Conservation (phyloP, 2,888 invertebrate genomes). For the Tineola bisselliella region DNA sequence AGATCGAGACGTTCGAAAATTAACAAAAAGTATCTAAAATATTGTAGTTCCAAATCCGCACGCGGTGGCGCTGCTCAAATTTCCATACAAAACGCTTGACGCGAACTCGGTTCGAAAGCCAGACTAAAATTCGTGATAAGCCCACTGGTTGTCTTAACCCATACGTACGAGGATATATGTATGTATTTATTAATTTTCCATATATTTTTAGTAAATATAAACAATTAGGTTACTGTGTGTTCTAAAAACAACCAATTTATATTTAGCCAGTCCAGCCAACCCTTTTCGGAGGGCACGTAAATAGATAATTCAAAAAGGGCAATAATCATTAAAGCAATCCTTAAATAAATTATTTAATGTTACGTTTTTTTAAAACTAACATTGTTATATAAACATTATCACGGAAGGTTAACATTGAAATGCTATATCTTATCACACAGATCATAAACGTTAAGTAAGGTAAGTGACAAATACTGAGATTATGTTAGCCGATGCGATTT, state of each 20-base stretch:
- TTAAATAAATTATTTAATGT: not conserved
- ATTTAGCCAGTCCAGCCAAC: not conserved
- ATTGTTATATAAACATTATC: not conserved
- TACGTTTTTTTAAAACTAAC: not conserved
- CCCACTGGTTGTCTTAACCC: too few species aligned
- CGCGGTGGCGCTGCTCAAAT: too few species aligned
- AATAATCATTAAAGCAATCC: not conserved
- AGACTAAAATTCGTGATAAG: too few species aligned
- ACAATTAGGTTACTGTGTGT: too few species aligned
- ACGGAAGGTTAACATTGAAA: not conserved
- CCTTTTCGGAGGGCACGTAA: not conserved
- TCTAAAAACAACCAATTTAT: not conserved
- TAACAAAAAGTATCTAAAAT: too few species aligned
- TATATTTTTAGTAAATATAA: too few species aligned
- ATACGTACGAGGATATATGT: too few species aligned
- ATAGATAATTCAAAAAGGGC: not conserved
- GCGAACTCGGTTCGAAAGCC: too few species aligned
- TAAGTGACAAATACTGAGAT: not conserved
- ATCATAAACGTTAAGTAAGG: not conserved
- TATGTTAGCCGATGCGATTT: not conserved
- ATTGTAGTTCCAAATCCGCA: too few species aligned
- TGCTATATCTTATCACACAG: not conserved
- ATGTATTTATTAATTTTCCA: too few species aligned
- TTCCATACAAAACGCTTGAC: too few species aligned
- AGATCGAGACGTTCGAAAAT: too few species aligned